Evolutionary conservation across 2,888 invertebrate species (phyloP).

Genomic region (Drosophila nr. perissopoda): DNA sequence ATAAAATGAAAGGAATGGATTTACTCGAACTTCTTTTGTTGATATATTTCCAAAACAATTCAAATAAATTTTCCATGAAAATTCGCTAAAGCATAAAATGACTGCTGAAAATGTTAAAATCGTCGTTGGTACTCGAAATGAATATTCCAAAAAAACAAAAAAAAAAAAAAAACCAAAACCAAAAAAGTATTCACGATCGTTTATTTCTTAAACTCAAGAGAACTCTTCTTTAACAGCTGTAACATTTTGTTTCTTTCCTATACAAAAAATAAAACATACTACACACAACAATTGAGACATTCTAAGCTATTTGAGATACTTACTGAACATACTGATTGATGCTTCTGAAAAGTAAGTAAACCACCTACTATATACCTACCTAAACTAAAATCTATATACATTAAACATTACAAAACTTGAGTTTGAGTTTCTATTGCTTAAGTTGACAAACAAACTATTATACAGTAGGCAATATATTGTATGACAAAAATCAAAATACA

Average conservation of each 20-base stretch:
- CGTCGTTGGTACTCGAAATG: constrained; percentile 62
- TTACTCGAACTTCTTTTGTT: constrained; percentile 19
- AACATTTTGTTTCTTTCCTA: constrained; percentile 75
- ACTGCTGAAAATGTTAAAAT: constrained; percentile 60
- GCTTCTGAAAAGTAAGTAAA: constrained; percentile 80
- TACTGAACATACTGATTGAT: constrained; percentile 74
- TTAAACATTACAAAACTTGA: constrained; percentile 38
- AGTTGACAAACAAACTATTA: constrained; percentile 23
- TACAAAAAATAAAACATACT: constrained; percentile 51
- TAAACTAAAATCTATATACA: constrained; percentile 40
- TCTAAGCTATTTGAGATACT: constrained; percentile 75
- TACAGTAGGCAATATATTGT: constrained; percentile 23
- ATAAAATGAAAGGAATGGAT: constrained; percentile 29
- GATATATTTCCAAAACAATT: constrained; percentile 30
- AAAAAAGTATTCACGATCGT: constrained; percentile 39
- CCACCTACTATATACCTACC: constrained; percentile 40
- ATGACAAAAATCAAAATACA: constrained; percentile 15
- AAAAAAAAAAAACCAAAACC: constrained; percentile 10
- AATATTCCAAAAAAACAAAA: constrained; percentile 15
- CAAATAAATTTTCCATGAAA: constrained; percentile 22
- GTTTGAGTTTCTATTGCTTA: constrained; percentile 47
- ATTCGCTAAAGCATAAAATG: constrained; percentile 30
- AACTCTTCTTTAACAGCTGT: constrained; percentile 71
- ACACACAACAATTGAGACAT: constrained; percentile 70
- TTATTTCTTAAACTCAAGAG: constrained; percentile 53